A percentile compares a stretch with the other conserved stretches of the same genome.
Conservation (phyloP, 2,797 vertebrate species). For the Erpetoichthys calabaricus region DNA sequence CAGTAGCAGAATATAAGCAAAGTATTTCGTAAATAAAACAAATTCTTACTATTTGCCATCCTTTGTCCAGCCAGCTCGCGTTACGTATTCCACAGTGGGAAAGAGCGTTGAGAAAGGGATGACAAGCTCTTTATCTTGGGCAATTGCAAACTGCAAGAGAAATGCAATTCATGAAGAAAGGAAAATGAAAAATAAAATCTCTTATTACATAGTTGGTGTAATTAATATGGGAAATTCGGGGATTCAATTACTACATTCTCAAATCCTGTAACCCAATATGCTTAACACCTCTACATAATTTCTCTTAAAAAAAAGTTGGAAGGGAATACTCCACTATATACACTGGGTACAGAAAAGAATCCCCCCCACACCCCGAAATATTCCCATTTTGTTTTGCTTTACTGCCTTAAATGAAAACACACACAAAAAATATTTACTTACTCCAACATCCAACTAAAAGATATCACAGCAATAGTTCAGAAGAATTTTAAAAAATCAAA, state of each 20-base stretch:
- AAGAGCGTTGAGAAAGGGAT: slow-evolving; percentile 72
- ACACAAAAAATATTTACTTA: too few relatives aligned
- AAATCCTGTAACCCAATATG: background rate
- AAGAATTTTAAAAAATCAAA: too few relatives aligned
- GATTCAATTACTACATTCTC: background rate
- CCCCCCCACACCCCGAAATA: too few relatives aligned
- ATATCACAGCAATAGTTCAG: too few relatives aligned
- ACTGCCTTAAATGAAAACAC: too few relatives aligned
- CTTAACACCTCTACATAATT: background rate
- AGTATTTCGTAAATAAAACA: too few relatives aligned
- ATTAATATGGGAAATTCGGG: too few relatives aligned
- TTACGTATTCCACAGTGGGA: slow-evolving; percentile 81
- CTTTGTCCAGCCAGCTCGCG: slow-evolving; percentile 85
- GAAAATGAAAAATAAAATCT: background rate
- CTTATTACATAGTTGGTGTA: background rate
- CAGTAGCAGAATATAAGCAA: slow-evolving; percentile 10
- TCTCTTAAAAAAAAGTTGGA: background rate
- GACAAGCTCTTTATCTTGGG: slow-evolving; percentile 78
- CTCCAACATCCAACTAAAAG: too few relatives aligned
- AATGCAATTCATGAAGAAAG: slow-evolving; percentile 4
- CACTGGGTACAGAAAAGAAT: too few relatives aligned
- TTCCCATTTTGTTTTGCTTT: too few relatives aligned
- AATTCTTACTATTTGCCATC: slow-evolving; percentile 91
- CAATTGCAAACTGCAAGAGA: slow-evolving; percentile 58
- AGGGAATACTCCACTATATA: too few relatives aligned